These are phyloP conservation scores for Pelodytes ibericus DNA, from an alignment of 2,797 vertebrate genomes.

Conservation along the genomic window DNA sequence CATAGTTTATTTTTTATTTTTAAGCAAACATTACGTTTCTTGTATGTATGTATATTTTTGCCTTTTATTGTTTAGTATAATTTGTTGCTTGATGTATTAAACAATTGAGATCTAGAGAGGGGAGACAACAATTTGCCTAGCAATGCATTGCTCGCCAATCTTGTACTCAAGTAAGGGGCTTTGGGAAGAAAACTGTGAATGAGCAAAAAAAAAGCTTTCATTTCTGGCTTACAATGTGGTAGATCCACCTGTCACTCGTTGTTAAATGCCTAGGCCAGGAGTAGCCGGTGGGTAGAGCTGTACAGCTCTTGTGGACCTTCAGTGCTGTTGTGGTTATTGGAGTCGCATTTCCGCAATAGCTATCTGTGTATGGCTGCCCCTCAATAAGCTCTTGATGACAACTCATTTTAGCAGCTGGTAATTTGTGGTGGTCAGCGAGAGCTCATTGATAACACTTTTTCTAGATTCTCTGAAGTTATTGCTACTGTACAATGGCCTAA, in stretches of 20 bases:
- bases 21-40: neutral
- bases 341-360: neutral
- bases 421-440: too few species aligned
- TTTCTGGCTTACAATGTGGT: neutral
- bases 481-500: neutral
- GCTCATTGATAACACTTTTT: too few species aligned
- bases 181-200: slow-evolving; percentile 3
- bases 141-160: neutral
- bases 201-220: neutral
- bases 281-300: neutral
- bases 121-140: neutral
- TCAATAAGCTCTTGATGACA: neutral
- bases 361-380: neutral
- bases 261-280: neutral
- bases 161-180: neutral
- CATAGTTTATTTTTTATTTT: neutral
- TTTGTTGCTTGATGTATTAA: neutral
- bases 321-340: too few species aligned
- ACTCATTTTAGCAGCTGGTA: neutral
- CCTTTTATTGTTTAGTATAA: neutral
- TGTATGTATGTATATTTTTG: too few species aligned
- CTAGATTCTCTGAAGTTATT: neutral
- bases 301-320: neutral
- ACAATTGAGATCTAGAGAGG: neutral
- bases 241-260: neutral